These are phyloP conservation scores for Gandaritis pyraliata DNA, from an alignment of 2,888 invertebrate genomes.

Conservation along the genomic window DNA sequence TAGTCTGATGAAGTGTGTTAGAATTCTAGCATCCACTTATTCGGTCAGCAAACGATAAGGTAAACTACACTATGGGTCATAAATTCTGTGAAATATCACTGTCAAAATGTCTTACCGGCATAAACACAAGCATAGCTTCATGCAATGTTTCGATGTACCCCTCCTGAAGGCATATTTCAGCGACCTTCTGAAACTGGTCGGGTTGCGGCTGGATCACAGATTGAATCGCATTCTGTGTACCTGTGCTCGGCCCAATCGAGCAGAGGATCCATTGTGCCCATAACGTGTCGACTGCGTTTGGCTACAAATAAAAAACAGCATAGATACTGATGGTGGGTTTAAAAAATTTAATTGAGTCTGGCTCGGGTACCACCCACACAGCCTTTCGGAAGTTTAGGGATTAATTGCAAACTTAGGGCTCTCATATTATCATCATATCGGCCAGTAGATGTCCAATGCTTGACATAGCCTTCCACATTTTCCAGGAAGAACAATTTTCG, in stretches of 20 bases:
- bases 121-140: slow-evolving; percentile 88
- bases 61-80: too few relatives aligned
- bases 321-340: background rate
- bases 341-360: background rate
- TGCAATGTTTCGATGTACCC: slow-evolving; percentile 85
- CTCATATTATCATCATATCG: too few relatives aligned
- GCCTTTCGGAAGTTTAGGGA: too few relatives aligned
- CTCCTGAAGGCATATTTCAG: slow-evolving; percentile 79
- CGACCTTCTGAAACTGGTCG: slow-evolving; percentile 75
- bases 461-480: too few relatives aligned
- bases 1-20: too few relatives aligned
- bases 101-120: slow-evolving; percentile 80
- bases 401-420: too few relatives aligned
- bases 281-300: slow-evolving; percentile 85
- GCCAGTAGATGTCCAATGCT: too few relatives aligned
- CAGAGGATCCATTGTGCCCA: slow-evolving; percentile 85
- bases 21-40: too few relatives aligned
- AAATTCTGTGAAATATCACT: too few relatives aligned
- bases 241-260: slow-evolving; percentile 58
- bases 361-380: too few relatives aligned
- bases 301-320: slow-evolving; percentile 64
- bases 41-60: too few relatives aligned
- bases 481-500: too few relatives aligned
- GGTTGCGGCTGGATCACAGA: slow-evolving; percentile 60
- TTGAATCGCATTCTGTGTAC: slow-evolving; percentile 54